phyloP scores from a whole-genome alignment of 2,113 vertebrate genomes.

The Engraulis encrasicolus region DNA sequence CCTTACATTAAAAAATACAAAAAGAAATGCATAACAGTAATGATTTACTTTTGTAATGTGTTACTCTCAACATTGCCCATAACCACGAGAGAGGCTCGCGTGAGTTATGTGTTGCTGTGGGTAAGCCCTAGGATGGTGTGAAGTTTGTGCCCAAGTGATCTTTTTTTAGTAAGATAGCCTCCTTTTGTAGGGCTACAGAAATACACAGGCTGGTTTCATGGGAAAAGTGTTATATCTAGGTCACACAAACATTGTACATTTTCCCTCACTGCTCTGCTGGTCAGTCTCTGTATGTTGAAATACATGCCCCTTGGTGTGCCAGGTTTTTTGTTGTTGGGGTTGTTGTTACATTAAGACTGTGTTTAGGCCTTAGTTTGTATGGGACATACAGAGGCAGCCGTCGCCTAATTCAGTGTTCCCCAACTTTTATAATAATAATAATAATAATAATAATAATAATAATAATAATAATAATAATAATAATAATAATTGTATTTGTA shows the following conservation, averaged over 20 bases:
- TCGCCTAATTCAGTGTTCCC: no score
- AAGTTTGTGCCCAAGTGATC: neutral
- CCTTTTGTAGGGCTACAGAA: neutral
- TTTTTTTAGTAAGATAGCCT: neutral
- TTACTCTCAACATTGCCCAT: neutral
- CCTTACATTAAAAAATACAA: no score
- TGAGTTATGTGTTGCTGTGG: neutral
- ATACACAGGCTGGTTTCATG: neutral
- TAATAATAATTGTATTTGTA: no score
- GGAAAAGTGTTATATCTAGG: conserved; percentile 3
- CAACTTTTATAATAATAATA: no score
- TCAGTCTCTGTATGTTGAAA: neutral
- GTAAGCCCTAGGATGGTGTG: neutral
- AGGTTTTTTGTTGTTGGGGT: neutral
- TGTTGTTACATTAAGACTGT: neutral
- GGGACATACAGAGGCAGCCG: neutral
- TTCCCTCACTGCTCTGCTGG: neutral
- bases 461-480: no score
- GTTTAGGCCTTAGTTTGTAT: neutral
- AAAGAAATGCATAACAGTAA: no score
- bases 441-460: no score
- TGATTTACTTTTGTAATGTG: neutral
- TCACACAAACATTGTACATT: neutral
- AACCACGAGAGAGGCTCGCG: neutral
- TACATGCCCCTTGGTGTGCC: neutral